These are phyloP conservation scores for Megamerina dolium DNA, from an alignment of 2,888 invertebrate genomes.

Conservation along the genomic window DNA sequence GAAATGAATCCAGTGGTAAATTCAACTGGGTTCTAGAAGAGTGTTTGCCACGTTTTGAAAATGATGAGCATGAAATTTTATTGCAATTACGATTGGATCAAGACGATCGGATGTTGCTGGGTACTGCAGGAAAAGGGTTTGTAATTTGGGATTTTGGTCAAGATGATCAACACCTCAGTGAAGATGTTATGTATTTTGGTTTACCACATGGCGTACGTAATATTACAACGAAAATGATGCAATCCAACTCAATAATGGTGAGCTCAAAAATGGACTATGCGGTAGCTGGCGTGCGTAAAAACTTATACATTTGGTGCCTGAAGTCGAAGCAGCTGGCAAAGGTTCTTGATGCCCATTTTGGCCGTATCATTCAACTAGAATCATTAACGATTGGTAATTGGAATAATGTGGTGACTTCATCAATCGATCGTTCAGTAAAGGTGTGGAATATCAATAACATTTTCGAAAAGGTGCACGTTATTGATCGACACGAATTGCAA, in stretches of 20 bases:
- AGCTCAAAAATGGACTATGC: constrained; percentile 87
- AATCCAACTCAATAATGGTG: constrained; percentile 86
- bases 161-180: constrained; percentile 41
- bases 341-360: constrained; percentile 93
- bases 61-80: constrained; percentile 69
- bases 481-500: constrained; percentile 90
- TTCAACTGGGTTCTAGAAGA: constrained; percentile 57
- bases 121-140: constrained; percentile 78
- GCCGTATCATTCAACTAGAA: constrained; percentile 86
- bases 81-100: constrained; percentile 78
- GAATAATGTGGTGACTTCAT: constrained; percentile 94
- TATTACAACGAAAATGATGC: constrained; percentile 85
- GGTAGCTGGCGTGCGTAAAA: constrained; percentile 92
- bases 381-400: constrained; percentile 81
- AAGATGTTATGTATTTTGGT: constrained; percentile 61
- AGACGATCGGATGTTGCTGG: constrained; percentile 73
- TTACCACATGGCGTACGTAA: constrained; percentile 85
- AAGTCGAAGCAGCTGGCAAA: constrained; percentile 77
- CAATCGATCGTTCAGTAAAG: constrained; percentile 95
- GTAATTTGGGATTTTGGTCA: constrained; percentile 71
- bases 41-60: constrained; percentile 60
- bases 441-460: constrained; percentile 97
- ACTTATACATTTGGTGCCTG: constrained; percentile 90
- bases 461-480: constrained; percentile 93
- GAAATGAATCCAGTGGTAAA: constrained; percentile 26